Evolutionary conservation across 2,113 vertebrate genomes (phyloP), one percentile per base, ranked within the genome.

Genomic region (Anguilla japonica): DNA sequence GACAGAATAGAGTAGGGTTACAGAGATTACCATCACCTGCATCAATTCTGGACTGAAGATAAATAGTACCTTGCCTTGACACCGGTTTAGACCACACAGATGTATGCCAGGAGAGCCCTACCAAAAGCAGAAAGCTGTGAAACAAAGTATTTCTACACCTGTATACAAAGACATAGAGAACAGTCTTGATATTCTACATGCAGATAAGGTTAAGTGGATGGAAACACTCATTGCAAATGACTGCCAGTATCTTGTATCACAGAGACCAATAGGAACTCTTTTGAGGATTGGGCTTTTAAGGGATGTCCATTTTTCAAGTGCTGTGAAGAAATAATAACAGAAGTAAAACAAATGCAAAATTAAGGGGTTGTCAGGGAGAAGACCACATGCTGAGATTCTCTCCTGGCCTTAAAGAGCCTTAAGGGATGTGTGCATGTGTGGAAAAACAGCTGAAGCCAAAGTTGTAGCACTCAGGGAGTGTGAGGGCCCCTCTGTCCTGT

Each of bases 51-150:
- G 9, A 16, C 79, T 81, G 34, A 81, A 34, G 40, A 75, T 34
- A 75, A 75, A 75, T 75, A 75, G 26, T 34, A 29, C 71, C 71
- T 75, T 75, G n/a, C 71, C n/a, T 75, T 75, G 71, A 75, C 71
- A 75, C n/a, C n/a, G 14, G n/a, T 75, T 75, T 75, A 26, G 71
- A 75, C n/a, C 71, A 75, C 26, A 75, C 71, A 75, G n/a, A 75
- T 13, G 11, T 34, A 75, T 75, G 34, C 71, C n/a, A 29, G 71
- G 71, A 75, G 7, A 34, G 71, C 71, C n/a, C 5, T 75, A 75
- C 22, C 71, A 75, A 75, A 75, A 75, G 9, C 5, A 7, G n/a
- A 53, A 53, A 53, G 50, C 50, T 53, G 14, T 60, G 26, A 22
- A 71, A 22, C 14, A 22, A 63, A 63, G 14, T 5, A 63, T 63